Evolutionary conservation across 1,140 invertebrate genomes (phyloP).

Genomic region (Drosophila ficusphila): DNA sequence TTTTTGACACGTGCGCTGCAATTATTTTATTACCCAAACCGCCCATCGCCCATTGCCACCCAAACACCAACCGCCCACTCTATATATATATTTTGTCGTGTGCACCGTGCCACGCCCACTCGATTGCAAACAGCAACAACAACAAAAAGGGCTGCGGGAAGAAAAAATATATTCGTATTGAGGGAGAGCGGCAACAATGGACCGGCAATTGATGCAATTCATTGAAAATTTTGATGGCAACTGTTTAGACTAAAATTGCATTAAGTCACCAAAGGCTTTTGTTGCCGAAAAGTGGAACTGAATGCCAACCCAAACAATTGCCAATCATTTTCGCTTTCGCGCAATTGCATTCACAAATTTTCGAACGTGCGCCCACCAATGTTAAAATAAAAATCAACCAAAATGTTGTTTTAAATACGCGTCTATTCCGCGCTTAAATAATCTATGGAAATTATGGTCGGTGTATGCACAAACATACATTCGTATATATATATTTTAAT

Average conservation of each 20-base stretch:
- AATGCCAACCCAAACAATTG: slow-evolving; percentile 68
- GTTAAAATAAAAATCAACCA: slow-evolving; percentile 23
- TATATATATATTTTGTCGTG: slow-evolving; percentile 12
- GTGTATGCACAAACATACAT: slow-evolving; percentile 35
- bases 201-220: slow-evolving; percentile 82
- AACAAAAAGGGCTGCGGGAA: slow-evolving; percentile 8
- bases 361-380: slow-evolving; percentile 48
- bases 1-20: slow-evolving; percentile 83
- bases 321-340: slow-evolving; percentile 74
- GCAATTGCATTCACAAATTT: slow-evolving; percentile 74
- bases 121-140: slow-evolving; percentile 49
- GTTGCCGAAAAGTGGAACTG: slow-evolving; percentile 31
- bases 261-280: slow-evolving; percentile 66
- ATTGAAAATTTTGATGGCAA: slow-evolving; percentile 77
- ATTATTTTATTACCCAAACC: slow-evolving; percentile 81
- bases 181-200: slow-evolving; percentile 53
- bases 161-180: slow-evolving; percentile 5
- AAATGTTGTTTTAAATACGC: slow-evolving; percentile 60
- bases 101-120: slow-evolving; percentile 66
- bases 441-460: slow-evolving; percentile 58
- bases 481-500: slow-evolving; percentile 65
- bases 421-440: slow-evolving; percentile 34
- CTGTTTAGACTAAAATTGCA: slow-evolving; percentile 82
- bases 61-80: slow-evolving; percentile 11
- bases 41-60: slow-evolving; percentile 21